phyloP scores from a whole-genome alignment of 2,113 vertebrate genomes.

The Dicrurus megarhynchus region DNA sequence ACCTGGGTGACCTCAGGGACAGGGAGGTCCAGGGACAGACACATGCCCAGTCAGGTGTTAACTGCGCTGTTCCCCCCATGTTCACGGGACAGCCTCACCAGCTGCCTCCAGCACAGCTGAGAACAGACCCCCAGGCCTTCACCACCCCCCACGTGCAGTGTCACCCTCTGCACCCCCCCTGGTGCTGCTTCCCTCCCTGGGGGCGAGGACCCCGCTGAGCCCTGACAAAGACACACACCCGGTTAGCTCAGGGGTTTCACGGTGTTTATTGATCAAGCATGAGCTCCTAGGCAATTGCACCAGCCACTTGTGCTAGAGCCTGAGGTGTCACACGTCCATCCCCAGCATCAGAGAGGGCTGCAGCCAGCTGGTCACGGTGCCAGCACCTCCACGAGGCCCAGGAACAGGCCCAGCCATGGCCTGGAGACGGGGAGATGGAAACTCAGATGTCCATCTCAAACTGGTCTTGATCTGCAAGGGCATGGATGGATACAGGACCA shows the following conservation, averaged over 20 bases:
- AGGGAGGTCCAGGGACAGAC: not conserved
- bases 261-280: conserved; percentile 67
- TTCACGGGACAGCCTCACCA: fast-evolving
- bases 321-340: conserved; percentile 63
- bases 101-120: not conserved
- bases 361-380: conserved; percentile 46
- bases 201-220: fast-evolving
- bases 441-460: conserved; percentile 78
- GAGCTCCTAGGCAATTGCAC: conserved; percentile 60
- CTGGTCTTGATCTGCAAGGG: conserved; percentile 70
- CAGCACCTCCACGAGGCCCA: conserved; percentile 57
- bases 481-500: not conserved
- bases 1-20: no score
- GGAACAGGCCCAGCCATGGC: conserved; percentile 49
- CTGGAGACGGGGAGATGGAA: conserved; percentile 36
- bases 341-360: conserved; percentile 57
- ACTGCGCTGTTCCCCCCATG: fast-evolving
- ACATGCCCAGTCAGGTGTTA: no score
- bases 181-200: not conserved
- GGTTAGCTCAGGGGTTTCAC: conserved; percentile 31
- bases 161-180: not conserved
- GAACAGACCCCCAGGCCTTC: not conserved
- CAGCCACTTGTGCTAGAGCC: conserved; percentile 58
- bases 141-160: not conserved
- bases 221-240: not conserved